A percentile compares a stretch with the other conserved stretches of the same genome.
phyloP scores from a whole-genome alignment of 2,888 invertebrate species.

The Lysandra coridon region DNA sequence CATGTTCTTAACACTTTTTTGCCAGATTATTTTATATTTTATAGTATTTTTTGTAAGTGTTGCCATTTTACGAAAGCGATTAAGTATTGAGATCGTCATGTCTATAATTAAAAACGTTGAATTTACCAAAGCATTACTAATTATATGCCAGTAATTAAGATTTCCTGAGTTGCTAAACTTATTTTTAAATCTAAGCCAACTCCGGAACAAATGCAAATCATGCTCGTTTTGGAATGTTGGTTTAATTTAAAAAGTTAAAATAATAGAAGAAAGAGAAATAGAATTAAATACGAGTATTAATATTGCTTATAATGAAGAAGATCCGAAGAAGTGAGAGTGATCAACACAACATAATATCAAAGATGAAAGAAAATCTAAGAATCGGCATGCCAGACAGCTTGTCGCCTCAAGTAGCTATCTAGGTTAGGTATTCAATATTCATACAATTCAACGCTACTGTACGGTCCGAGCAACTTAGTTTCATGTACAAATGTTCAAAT shows the following conservation, averaged over 20 bases:
- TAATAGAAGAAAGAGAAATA: no score
- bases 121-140: slow-evolving; percentile 3
- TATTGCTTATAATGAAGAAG: background rate
- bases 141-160: slow-evolving; percentile 13
- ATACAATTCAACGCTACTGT: background rate
- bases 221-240: background rate
- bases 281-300: no score
- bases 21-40: background rate
- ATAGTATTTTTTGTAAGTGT: background rate
- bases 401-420: background rate
- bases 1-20: background rate
- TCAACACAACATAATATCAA: no score
- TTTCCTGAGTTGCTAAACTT: background rate
- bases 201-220: background rate
- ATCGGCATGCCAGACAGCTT: background rate
- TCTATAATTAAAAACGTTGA: background rate
- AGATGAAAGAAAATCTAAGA: background rate
- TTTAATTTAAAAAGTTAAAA: no score
- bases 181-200: background rate
- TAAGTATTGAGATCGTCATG: slow-evolving; percentile 2
- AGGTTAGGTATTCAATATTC: background rate
- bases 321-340: background rate
- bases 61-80: background rate
- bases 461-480: background rate
- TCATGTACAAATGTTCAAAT: no score